A percentile compares a stretch with the other conserved stretches of the same genome.
Conservation (phyloP, 2,113 vertebrate species). For the Chionomys nivalis region DNA sequence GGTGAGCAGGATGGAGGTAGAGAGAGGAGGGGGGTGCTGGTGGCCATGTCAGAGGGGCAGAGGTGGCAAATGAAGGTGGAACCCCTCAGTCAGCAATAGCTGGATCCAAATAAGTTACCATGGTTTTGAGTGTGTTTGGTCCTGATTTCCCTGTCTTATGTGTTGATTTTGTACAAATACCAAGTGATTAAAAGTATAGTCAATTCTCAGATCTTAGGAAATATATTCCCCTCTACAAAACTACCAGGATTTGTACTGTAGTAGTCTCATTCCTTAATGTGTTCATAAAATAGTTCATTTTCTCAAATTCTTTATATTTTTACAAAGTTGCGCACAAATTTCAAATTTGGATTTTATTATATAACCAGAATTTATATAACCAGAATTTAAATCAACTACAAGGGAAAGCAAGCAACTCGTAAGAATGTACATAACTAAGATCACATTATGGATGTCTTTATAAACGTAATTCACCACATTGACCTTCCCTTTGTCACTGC, state of each 20-base stretch:
- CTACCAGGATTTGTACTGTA: slow-evolving; percentile 1
- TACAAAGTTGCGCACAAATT: background rate
- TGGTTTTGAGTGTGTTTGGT: background rate
- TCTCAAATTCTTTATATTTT: slow-evolving; percentile 14
- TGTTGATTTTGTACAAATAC: background rate
- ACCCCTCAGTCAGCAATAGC: too few relatives aligned
- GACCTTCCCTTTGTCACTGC: slow-evolving; percentile 59
- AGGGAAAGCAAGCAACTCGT: slow-evolving; percentile 11
- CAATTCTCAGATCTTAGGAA: slow-evolving; percentile 20
- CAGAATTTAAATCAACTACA: background rate
- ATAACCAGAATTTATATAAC: slow-evolving; percentile 15
- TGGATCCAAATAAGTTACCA: background rate
- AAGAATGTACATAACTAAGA: background rate
- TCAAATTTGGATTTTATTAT: slow-evolving; percentile 45
- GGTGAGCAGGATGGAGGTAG: background rate
- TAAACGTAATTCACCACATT: slow-evolving; percentile 22
- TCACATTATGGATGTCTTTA: background rate
- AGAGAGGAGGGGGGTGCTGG: background rate
- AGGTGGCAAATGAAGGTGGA: too few relatives aligned
- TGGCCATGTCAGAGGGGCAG: too few relatives aligned
- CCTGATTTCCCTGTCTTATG: background rate
- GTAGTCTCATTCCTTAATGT: background rate
- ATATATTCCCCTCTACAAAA: background rate
- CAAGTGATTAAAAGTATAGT: background rate
- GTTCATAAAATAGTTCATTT: slow-evolving; percentile 37